Percentiles rank a stretch among this genome's conserved stretches.
These are phyloP conservation scores for Penaeus vannamei DNA, from an alignment of 1,140 invertebrate species.

Conservation along the genomic window DNA sequence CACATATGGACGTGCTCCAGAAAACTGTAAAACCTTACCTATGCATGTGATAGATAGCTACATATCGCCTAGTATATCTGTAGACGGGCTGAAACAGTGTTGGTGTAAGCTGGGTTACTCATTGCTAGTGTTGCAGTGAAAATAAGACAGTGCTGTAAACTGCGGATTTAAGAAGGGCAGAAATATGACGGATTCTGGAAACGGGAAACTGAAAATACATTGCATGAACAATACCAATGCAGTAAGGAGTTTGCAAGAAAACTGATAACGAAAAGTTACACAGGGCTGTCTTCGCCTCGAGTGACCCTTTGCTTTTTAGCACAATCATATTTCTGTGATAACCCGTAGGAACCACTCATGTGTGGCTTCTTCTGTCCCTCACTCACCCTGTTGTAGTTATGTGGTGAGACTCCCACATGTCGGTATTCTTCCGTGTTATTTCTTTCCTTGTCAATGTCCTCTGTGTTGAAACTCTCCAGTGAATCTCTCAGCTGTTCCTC, in stretches of 20 bases:
- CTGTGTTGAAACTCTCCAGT: background rate
- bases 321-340: conserved; percentile 64
- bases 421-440: conserved; percentile 38
- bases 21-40: conserved; percentile 59
- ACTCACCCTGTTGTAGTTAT: conserved; percentile 57
- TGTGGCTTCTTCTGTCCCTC: conserved; percentile 58
- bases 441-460: conserved; percentile 14
- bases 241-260: conserved; percentile 35
- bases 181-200: conserved; percentile 28
- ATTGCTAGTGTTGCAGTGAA: conserved; percentile 31
- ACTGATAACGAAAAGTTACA: conserved; percentile 41
- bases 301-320: conserved; percentile 65
- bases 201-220: conserved; percentile 9
- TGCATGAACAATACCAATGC: background rate
- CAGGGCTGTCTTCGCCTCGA: conserved; percentile 55
- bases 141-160: conserved; percentile 22
- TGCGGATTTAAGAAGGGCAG: background rate
- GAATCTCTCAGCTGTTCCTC: too few relatives aligned
- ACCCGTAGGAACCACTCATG: conserved; percentile 54
- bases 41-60: conserved; percentile 66
- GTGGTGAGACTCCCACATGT: conserved; percentile 54
- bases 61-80: conserved; percentile 65
- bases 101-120: conserved; percentile 52
- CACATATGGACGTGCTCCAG: conserved; percentile 53
- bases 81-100: conserved; percentile 59